Conservation (phyloP, 2,797 vertebrate species). For the Pseudochirops cupreus region DNA sequence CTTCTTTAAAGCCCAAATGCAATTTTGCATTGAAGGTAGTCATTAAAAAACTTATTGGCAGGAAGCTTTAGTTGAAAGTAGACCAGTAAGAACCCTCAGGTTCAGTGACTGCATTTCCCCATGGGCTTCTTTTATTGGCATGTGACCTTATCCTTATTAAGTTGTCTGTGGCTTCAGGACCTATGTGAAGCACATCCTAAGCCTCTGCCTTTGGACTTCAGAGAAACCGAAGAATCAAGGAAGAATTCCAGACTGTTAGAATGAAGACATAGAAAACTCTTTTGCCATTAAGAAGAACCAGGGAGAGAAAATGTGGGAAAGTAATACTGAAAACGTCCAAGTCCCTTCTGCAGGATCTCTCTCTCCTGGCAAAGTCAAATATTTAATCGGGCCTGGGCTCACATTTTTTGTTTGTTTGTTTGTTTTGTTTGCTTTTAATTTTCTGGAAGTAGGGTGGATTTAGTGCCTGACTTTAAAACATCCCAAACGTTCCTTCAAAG, state of each 20-base stretch:
- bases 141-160: slow-evolving; percentile 52
- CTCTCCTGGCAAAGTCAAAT: slow-evolving; percentile 42
- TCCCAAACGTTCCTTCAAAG: slow-evolving; percentile 21
- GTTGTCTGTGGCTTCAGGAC: slow-evolving; percentile 12
- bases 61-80: slow-evolving; percentile 67
- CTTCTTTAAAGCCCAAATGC: slow-evolving; percentile 63
- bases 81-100: slow-evolving; percentile 49
- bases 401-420: background rate
- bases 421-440: background rate
- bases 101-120: slow-evolving; percentile 41
- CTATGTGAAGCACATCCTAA: background rate
- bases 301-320: slow-evolving; percentile 56
- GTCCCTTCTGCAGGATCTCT: slow-evolving; percentile 37
- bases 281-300: slow-evolving; percentile 60
- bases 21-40: slow-evolving; percentile 68
- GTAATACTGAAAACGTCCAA: slow-evolving; percentile 26
- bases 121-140: slow-evolving; percentile 34
- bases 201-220: slow-evolving; percentile 12
- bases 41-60: slow-evolving; percentile 73
- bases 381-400: slow-evolving; percentile 34
- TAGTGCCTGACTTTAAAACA: slow-evolving; percentile 41
- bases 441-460: slow-evolving; percentile 36
- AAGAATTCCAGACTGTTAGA: background rate
- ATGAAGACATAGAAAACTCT: slow-evolving; percentile 22
- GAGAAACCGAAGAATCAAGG: background rate